phyloP scores from a whole-genome alignment of 1,140 invertebrate species.

The Xylocopa sonorina region DNA sequence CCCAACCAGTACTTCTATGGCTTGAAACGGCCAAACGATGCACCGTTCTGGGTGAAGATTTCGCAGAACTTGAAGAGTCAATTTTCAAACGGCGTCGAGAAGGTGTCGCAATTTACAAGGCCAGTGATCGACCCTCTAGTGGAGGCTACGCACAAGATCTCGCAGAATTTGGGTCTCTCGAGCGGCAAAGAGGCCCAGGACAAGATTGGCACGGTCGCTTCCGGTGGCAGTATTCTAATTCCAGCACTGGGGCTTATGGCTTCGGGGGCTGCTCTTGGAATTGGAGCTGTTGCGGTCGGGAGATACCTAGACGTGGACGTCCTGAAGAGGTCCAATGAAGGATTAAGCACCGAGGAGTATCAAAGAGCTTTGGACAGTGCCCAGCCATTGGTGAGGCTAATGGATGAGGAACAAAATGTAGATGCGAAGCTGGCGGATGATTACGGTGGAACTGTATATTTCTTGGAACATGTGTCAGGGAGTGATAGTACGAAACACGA shows the following conservation, averaged over 20 bases:
- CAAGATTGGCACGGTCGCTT: conserved; percentile 86
- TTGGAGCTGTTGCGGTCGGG: conserved; percentile 90
- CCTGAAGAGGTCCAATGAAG: conserved; percentile 80
- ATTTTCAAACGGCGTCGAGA: conserved; percentile 86
- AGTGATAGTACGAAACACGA: not conserved
- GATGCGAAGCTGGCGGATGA: not conserved
- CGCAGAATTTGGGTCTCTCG: conserved; percentile 87
- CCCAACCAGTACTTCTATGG: conserved; percentile 77
- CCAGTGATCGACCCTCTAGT: conserved; percentile 88
- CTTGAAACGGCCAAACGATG: conserved; percentile 77
- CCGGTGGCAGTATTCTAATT: conserved; percentile 83
- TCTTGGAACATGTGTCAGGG: conserved; percentile 15
- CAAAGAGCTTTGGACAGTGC: conserved; percentile 80
- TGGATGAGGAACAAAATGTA: not conserved
- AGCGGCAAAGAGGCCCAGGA: conserved; percentile 84
- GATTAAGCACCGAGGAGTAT: conserved; percentile 82
- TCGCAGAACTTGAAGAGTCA: conserved; percentile 88
- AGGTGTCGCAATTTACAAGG: conserved; percentile 86
- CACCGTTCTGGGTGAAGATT: conserved; percentile 88
- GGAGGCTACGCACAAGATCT: conserved; percentile 90
- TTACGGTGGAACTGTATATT: not conserved
- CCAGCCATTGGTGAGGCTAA: not conserved
- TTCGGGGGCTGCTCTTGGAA: conserved; percentile 89
- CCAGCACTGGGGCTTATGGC: conserved; percentile 89
- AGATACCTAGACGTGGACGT: conserved; percentile 86